These are phyloP conservation scores for Zaprionus kolodkinae DNA, from an alignment of 1,140 invertebrate genomes.

Conservation along the genomic window DNA sequence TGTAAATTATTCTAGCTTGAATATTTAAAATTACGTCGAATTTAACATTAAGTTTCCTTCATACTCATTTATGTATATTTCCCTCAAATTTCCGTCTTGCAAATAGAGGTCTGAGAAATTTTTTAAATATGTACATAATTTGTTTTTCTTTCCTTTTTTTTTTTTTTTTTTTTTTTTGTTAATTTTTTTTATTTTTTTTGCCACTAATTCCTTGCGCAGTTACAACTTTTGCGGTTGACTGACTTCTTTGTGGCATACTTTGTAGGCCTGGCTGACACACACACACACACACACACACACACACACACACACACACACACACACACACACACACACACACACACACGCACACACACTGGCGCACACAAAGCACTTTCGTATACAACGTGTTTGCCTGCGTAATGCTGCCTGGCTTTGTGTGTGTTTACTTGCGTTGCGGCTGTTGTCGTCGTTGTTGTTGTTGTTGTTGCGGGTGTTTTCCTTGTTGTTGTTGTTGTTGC, in stretches of 20 bases:
- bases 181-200: conserved; percentile 33
- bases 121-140: conserved; percentile 15
- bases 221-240: conserved; percentile 72
- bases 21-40: not conserved
- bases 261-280: conserved; percentile 5
- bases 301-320: not conserved
- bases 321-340: not conserved
- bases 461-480: conserved; percentile 19
- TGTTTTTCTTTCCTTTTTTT: conserved; percentile 39
- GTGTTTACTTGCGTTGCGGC: conserved; percentile 21
- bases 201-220: conserved; percentile 56
- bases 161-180: conserved; percentile 37
- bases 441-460: conserved; percentile 4
- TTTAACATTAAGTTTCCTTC: not conserved
- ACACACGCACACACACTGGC: not conserved
- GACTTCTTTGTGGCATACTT: conserved; percentile 66
- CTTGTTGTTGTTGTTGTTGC: conserved; percentile 16
- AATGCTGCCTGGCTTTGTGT: conserved; percentile 10
- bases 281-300: not conserved
- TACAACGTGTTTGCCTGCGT: conserved; percentile 15
- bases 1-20: not conserved
- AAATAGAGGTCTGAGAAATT: not conserved
- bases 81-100: not conserved
- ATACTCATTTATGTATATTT: not conserved
- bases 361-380: conserved; percentile 9